Evolutionary conservation across 2,888 invertebrate species (phyloP), one percentile per base, ranked within the genome.

Genomic region (Isoperla grammatica): DNA sequence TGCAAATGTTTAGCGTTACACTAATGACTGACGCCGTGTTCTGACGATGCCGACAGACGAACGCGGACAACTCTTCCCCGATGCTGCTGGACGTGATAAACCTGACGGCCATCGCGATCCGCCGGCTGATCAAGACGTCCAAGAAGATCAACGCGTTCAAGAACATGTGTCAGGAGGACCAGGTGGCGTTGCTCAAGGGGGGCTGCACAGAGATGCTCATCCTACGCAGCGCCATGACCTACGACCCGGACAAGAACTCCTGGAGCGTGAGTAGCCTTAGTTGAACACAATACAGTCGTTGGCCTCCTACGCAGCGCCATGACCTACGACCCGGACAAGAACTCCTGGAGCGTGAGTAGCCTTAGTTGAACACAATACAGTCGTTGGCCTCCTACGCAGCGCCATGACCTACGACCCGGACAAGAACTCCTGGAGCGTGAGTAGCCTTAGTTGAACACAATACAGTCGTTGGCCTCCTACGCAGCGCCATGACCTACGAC

Each of bases 181-280:
- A 97, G 77, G 85, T 93, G 56, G 84, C 86, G 17, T 76, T 94
- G 11, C 74, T 95, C 8, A 95, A 95, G 73, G 95, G 95, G 0
- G 95, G 96, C 1, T 95, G 95, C 71, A 95, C 94, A 50, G 97
- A 98, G 76, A 90, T 98, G 86, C 88, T 98, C 86, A 88, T 98
- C 60, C 81, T 98, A 56, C 81, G 95, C 12, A 95, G 96, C 65
- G 92, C 92, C 0, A 88, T 92, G 79, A 90, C 90, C 49, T 98
- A 95, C 71, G 94, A 96, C 71, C 85, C 86, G 0, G 90, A 90
- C 67, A 84, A 87, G 66, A 88, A 93, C 69, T 87, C 88, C 54
- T 98, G 97, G 97, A 88, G 88, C 79, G 92, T 91, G 71, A 67
- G 64, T 64, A 29, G 5, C 29, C 29, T 29, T n/a, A n/a, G n/a